Conservation (phyloP, 2,797 vertebrate species). For the Melanotaenia boesemani region DNA sequence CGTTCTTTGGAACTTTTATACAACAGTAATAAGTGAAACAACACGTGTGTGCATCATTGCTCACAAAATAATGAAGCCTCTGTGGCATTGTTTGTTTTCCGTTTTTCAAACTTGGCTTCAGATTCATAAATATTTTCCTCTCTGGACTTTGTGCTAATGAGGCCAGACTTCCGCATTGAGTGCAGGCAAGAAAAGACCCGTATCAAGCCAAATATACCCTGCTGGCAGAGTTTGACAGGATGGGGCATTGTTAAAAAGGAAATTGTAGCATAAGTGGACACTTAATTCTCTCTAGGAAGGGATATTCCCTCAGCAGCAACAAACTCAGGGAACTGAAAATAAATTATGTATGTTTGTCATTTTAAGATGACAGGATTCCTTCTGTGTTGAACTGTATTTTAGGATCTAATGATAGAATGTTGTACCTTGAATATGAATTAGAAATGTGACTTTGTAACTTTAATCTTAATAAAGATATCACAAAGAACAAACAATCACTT, state of each 20-base stretch:
- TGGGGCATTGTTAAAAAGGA: background rate
- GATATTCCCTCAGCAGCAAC: background rate
- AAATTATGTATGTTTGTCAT: background rate
- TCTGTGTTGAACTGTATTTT: too few relatives aligned
- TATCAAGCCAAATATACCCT: background rate
- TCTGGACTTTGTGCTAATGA: conserved; percentile 48
- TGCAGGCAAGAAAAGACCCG: background rate
- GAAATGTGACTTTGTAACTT: background rate
- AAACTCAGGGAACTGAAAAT: background rate
- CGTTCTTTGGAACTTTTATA: background rate
- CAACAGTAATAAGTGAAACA: background rate
- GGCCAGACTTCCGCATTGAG: conserved; percentile 21
- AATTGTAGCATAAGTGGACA: background rate
- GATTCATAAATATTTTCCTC: conserved; percentile 46
- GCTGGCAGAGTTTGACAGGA: background rate
- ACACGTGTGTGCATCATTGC: background rate
- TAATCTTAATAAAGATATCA: background rate
- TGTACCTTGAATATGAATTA: too few relatives aligned
- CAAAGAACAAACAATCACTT: background rate
- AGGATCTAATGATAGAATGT: too few relatives aligned
- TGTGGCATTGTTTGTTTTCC: conserved; percentile 35
- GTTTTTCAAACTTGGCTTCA: conserved; percentile 26
- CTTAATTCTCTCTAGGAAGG: background rate
- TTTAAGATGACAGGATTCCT: background rate
- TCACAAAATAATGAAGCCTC: conserved; percentile 4